These are phyloP conservation scores for Hippoglossus hippoglossus DNA, from an alignment of 2,797 vertebrate species.

Conservation along the genomic window DNA sequence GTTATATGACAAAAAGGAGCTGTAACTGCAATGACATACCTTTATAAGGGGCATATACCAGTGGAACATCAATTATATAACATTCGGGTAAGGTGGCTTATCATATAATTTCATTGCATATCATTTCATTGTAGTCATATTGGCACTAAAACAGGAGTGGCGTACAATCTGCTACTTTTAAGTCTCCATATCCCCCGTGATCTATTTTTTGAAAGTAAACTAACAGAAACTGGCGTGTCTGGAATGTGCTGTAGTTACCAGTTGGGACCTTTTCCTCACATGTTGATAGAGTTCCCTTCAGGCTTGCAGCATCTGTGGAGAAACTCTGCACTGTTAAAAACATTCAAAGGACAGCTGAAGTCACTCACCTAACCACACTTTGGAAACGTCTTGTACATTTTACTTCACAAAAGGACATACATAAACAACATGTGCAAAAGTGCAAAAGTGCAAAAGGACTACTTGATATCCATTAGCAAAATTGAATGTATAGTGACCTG, in stretches of 20 bases:
- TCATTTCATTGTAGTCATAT: neutral
- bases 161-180: no score
- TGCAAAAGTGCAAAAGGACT: no score
- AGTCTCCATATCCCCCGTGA: neutral
- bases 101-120: neutral
- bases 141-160: neutral
- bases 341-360: neutral
- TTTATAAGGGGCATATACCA: no score
- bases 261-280: conserved; percentile 71
- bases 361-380: no score
- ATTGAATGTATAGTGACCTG: no score
- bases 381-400: no score
- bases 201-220: no score
- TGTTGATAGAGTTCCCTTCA: conserved; percentile 46
- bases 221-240: neutral
- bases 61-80: no score
- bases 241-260: conserved; percentile 57
- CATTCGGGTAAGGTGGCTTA: neutral
- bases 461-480: no score
- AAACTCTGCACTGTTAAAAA: conserved; percentile 48
- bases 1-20: neutral
- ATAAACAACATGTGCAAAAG: no score
- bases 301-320: conserved; percentile 50
- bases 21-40: neutral
- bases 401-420: no score